Evolutionary conservation across 1,140 invertebrate species (phyloP), one percentile per base, ranked within the genome.

Genomic region (Brachionus koreanus): DNA sequence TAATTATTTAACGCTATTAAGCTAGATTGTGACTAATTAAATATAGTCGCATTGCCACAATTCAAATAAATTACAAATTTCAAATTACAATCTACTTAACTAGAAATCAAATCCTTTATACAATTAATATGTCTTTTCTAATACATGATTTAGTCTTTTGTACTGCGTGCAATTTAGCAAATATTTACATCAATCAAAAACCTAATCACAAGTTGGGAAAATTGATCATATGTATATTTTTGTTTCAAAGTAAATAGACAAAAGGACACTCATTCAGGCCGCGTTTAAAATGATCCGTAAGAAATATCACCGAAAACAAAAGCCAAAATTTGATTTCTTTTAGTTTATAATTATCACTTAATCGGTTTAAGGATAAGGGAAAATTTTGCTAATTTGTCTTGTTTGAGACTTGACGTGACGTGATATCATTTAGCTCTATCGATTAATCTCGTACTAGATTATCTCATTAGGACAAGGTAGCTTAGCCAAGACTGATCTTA

Each of bases 331-430:
- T 39, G 19, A 39, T 39, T 69, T 16, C 23, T 57, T 39, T 37
- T 39, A n/a, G 33, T 69, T 37, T 69, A 16, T 69, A 37, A 69
- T 39, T 69, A 5, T 69, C 35, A 5, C 16, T 69, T 69, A 69
- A 69, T 69, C 65, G 65, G 29, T 69, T 69, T 43, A 69, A 69
- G 16, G 49, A 57, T 57, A 69, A n/a, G 63, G 37, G 35, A 37
- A 37, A 69, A 69, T 39, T 39, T 39, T 35, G 65, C 35, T 23
- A 33, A 33, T 13, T 65, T 33, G 25, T 65, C 37, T 42, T 69
- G 33, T 69, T 69, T 69, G 35, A 69, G 35, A 69, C 65, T 69
- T 69, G 65, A 69, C 65, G 63, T 65, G 63, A 65, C 63, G 65
- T 69, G 65, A 69, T 69, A 42, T 69, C 65, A 69, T 42, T 69